These are phyloP conservation scores for Haplochromis vanheusdeni DNA, from an alignment of 2,113 vertebrate genomes.

Conservation along the genomic window DNA sequence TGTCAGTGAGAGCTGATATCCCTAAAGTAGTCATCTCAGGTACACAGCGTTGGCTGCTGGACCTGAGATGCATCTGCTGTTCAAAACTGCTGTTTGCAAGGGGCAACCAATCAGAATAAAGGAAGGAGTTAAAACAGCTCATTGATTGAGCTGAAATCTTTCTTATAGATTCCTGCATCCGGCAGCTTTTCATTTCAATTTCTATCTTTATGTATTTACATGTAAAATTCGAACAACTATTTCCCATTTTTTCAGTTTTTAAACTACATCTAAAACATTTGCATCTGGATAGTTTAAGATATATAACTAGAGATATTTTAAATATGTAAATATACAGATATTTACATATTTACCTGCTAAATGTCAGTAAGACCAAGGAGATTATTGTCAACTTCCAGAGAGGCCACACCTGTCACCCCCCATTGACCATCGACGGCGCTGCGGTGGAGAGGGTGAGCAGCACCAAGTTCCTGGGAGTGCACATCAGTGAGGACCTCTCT, in stretches of 20 bases:
- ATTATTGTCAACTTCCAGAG: no score
- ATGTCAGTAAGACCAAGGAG: no score
- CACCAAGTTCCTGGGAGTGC: no score
- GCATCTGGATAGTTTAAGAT: neutral
- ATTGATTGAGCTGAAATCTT: rapidly evolving
- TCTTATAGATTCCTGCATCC: neutral
- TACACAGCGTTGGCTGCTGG: neutral
- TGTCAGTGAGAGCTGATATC: neutral
- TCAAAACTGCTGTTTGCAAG: neutral
- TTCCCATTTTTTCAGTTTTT: neutral
- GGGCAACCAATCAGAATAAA: neutral
- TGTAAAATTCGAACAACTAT: neutral
- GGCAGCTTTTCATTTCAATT: neutral
- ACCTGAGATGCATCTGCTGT: neutral
- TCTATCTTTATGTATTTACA: neutral
- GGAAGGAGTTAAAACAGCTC: neutral
- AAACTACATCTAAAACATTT: neutral
- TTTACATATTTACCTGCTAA: neutral
- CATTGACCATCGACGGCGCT: no score
- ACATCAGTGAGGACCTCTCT: no score
- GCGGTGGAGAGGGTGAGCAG: no score
- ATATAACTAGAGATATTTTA: neutral
- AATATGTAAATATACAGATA: neutral
- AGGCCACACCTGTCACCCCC: no score
- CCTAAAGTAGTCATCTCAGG: neutral